Evolutionary conservation across 2,888 invertebrate species (phyloP).

Genomic region (Ormyrus rosae): DNA sequence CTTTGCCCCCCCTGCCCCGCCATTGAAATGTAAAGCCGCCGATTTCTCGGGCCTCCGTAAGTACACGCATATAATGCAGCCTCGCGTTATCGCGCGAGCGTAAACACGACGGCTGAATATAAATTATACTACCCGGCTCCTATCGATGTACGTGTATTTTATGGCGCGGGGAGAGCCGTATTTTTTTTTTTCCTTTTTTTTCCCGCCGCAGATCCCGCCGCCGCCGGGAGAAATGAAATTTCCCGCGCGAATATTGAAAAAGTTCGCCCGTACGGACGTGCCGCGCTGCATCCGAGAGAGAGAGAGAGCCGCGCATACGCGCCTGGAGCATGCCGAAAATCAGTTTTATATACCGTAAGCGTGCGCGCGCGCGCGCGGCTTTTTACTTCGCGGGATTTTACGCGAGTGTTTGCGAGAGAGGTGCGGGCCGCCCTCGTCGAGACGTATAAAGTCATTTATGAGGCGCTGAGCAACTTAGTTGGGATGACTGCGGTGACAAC

Average conservation of each 20-base stretch:
- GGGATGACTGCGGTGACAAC: too few species aligned
- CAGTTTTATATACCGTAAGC: conserved; percentile 1
- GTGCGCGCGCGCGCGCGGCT: neutral
- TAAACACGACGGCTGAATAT: conserved; percentile 48
- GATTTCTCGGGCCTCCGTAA: neutral
- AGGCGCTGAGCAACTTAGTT: neutral
- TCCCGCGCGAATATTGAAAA: conserved; percentile 45
- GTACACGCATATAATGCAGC: neutral
- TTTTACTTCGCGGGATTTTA: neutral
- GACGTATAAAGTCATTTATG: conserved; percentile 2
- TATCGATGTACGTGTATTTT: conserved; percentile 39
- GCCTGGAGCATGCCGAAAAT: neutral
- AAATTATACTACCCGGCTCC: conserved; percentile 29
- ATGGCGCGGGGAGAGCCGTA: neutral
- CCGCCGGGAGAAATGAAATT: conserved; percentile 29
- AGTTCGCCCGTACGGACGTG: neutral
- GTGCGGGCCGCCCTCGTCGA: too few species aligned
- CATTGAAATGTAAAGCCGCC: conserved; percentile 36
- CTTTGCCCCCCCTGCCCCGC: neutral
- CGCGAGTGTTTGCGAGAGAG: neutral
- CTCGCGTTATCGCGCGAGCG: conserved; percentile 34
- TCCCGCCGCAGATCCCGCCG: neutral
- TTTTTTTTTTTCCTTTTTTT: neutral
- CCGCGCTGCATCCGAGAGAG: too few species aligned
- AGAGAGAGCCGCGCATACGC: too few species aligned